phyloP scores from a whole-genome alignment of 2,113 vertebrate species.

The Malurus elegans region DNA sequence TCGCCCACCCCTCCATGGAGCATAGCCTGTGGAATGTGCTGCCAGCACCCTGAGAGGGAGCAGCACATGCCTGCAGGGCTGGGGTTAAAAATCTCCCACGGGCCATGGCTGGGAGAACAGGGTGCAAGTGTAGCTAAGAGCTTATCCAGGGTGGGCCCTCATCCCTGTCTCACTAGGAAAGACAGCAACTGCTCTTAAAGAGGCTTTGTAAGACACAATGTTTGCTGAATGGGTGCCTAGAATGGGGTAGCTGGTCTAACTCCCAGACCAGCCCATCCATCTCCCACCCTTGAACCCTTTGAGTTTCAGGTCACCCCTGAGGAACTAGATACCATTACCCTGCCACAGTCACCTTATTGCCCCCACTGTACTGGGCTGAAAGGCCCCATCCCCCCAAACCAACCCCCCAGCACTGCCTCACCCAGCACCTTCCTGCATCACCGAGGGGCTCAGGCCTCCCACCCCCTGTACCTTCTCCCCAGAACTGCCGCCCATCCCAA shows the following conservation, averaged over 20 bases:
- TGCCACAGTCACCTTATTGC: background rate
- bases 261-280: background rate
- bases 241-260: background rate
- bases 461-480: fast-evolving
- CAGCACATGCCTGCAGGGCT: fast-evolving
- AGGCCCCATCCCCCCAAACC: background rate
- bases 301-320: fast-evolving
- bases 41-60: background rate
- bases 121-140: background rate
- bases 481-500: background rate
- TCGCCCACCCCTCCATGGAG: background rate
- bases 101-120: background rate
- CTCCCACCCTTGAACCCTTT: fast-evolving
- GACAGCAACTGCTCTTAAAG: background rate
- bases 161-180: background rate
- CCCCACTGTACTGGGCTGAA: fast-evolving
- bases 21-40: background rate
- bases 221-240: background rate
- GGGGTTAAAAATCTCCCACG: fast-evolving
- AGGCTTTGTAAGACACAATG: background rate
- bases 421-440: background rate
- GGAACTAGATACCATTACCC: background rate
- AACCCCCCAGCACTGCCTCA: background rate
- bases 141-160: background rate
- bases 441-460: fast-evolving